Evolutionary conservation across 2,888 invertebrate species (phyloP), one percentile per base, ranked within the genome.

Genomic region (Azorinus chamasolen): DNA sequence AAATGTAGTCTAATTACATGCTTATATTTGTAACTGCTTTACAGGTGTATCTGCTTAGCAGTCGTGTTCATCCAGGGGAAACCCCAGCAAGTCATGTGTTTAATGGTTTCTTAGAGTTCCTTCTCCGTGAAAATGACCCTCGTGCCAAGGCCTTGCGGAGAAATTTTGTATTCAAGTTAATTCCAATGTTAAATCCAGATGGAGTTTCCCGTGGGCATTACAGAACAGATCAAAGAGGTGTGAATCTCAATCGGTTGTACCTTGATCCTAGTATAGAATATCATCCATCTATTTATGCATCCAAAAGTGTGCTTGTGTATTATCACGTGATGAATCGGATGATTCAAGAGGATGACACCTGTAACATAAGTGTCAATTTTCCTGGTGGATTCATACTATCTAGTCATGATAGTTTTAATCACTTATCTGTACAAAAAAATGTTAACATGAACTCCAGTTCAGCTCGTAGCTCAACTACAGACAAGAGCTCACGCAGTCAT

Each of bases 171-270:
- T 97, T 98, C 94, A 97, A 97, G 93, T 94, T 98, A 91, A 95
- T 98, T 82, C 98, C 98, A 0, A 96, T 97, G 94, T 93, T 98
- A 79, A 98, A 98, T 94, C 98, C 98, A 0, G 98, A 98, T 90
- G 98, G 98, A 1, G 97, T 98, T 1, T 95, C 95, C 10, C 94
- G 95, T 64, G 98, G 98, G 0, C 96, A 97, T 92, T 92, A 91
- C 77, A 76, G 92, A 16, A 97, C 97, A 2, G 97, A 98, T 93
- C 96, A 96, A 0, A 94, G 96, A 63, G 98, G 98, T 5, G 96
- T 97, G 25, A 98, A 98, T 93, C 94, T 98, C 25, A 98, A 98
- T 93, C 94, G 97, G 87, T 95, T 97, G 51, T 98, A 98, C 93
- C 94, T 97, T 74, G 96, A 96, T 92, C 97, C 97, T 0, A 95